Evolutionary conservation across 1,140 invertebrate genomes (phyloP), one percentile per base, ranked within the genome.

Genomic region (Drosophila pectinifera): DNA sequence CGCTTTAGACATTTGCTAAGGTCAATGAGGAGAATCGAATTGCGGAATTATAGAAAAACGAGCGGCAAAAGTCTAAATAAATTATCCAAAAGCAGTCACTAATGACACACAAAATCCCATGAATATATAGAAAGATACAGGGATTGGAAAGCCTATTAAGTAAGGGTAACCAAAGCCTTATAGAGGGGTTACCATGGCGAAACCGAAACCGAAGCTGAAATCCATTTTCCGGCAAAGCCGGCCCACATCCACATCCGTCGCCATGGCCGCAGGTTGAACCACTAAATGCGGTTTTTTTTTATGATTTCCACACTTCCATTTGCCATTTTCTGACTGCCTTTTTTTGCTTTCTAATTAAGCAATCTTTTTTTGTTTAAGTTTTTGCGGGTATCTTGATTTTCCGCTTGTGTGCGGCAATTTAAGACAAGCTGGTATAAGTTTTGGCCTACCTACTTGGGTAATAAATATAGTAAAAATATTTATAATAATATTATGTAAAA

Each of bases 261-360:
- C 24, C 62, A 57, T 65, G 31, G 62, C 26, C 53, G 45, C 41
- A 45, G 31, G 11, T 41, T 41, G 22, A 26, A 42, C 34, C 26
- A 18, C 46, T 10, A 62, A 62, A 53, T 53, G 58, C 28, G 18
- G 36, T 64, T 26, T 45, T 38, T 45, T 55, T 43, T 20, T 68
- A 38, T 24, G 24, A 70, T 69, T 68, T 68, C 63, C 46, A 56
- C 63, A 22, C 22, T 22, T 22, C 18, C 56, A 46, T 58, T 58
- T 45, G 22, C 48, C 39, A 51, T 64, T 68, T 68, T 63, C 58
- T 7, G 14, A 5, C 14, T 8, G 26, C 14, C 7, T 11, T 11
- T 16, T 42, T 5, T 36, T 43, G 28, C 48, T 24, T 45, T 55
- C 24, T 68, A 69, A 69, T 68, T 68, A 55, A 18, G 46, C 31